Base-by-base conservation (phyloP, 1,140 invertebrate species). In the Sinonovacula constricta region DNA sequence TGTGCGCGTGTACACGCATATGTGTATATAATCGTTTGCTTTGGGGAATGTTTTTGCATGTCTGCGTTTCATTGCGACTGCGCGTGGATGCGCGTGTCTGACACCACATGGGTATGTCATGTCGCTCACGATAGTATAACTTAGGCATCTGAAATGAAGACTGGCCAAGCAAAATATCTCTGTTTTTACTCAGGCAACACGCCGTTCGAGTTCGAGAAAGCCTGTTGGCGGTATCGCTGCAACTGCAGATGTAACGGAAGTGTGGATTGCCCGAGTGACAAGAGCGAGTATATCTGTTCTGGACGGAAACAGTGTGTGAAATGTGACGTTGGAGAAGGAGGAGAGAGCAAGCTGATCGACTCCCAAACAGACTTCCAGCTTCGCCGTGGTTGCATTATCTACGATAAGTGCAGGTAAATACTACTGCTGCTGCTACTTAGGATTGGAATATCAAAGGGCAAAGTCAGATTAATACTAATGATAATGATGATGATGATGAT, bases 191-290 rank as follows among this genome's bases (percentile, higher is more conserved):
- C 56, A 59, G 56, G 56, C 3, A 59, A 59, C 14, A 59, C 39
- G 26, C 24, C 57, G 12, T 81, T 82, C 70, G 63, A 49, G 26
- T 79, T 69, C 51, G 63, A 79, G 39, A 59, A 60, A 18, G 76
- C 75, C 7, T 85, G 84, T 33, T 65, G 74, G 10, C 76, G 77
- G 34, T 82, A 82, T 30, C 68, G 68, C 39, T 85, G 84, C 70
- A 62, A 65, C 15, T 85, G 84, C 39, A 45, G 36, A 28, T 85
- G 84, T 54, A 79, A 82, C 59, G 84, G 84, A 22, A 57, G 81
- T 2, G 79, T 68, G 66, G 66, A 65, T 30, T 85, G 85, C 39
- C 83, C 83, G 1, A 56, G 45, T 7, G 49, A 67, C 18, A 54
- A 49, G 33, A 68, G 66, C 0, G 24, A 70, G 22, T 76, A 85